Evolutionary conservation across 2,888 invertebrate species (phyloP).

Genomic region (Torymus tubicola): DNA sequence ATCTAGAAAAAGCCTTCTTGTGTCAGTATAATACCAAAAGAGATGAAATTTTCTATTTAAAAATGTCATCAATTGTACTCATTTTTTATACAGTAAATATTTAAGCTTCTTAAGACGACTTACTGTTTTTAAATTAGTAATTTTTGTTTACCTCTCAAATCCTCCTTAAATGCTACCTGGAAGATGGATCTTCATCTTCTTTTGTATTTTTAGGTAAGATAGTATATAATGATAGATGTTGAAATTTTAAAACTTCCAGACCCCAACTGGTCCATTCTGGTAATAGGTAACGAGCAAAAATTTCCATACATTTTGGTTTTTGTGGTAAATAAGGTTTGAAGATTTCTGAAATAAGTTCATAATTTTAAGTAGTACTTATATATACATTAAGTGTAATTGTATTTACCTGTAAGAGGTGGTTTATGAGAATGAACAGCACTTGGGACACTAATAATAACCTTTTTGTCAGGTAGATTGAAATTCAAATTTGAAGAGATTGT

Average conservation of each 20-base stretch:
- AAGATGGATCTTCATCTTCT: conserved; percentile 40
- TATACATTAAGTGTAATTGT: not conserved
- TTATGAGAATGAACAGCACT: conserved; percentile 97
- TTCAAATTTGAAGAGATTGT: conserved; percentile 72
- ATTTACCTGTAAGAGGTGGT: conserved; percentile 87
- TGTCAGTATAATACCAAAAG: conserved; percentile 60
- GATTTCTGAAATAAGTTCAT: conserved; percentile 78
- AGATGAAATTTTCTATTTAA: conserved; percentile 33
- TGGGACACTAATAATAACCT: conserved; percentile 88
- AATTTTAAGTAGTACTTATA: conserved; percentile 57
- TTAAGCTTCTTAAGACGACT: conserved; percentile 8
- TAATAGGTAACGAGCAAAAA: conserved; percentile 94
- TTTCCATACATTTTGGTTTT: conserved; percentile 85
- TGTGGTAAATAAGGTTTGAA: conserved; percentile 79
- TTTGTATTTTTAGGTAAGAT: not conserved
- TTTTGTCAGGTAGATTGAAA: conserved; percentile 76
- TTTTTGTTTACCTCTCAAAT: conserved; percentile 1
- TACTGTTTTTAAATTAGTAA: conserved; percentile 11
- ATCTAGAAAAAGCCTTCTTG: conserved; percentile 32
- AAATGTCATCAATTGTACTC: conserved; percentile 13
- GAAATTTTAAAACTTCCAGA: conserved; percentile 90
- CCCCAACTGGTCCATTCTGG: conserved; percentile 92
- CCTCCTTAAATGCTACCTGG: conserved; percentile 4
- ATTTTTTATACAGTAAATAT: conserved; percentile 24
- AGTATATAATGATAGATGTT: conserved; percentile 78